phyloP scores from a whole-genome alignment of 2,888 invertebrate species.

The Adela reaumurella region DNA sequence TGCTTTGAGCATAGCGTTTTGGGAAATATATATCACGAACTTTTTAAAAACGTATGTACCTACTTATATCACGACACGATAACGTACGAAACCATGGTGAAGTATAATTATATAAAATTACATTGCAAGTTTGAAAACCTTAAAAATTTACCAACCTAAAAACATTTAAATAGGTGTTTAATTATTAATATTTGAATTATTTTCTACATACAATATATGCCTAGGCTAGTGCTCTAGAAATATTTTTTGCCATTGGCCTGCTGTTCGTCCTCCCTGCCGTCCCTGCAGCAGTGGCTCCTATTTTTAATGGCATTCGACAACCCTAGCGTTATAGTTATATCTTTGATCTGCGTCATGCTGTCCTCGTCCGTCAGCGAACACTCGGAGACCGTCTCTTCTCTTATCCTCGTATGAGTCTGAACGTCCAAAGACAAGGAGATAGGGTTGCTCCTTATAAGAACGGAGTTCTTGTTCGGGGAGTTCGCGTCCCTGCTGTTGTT shows the following conservation, averaged over 20 bases:
- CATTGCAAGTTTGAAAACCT: too few relatives aligned
- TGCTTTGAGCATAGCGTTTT: too few relatives aligned
- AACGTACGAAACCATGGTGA: too few relatives aligned
- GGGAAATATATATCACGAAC: too few relatives aligned
- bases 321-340: slow-evolving; percentile 30
- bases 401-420: slow-evolving; percentile 6
- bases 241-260: not conserved
- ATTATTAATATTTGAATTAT: too few relatives aligned
- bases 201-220: too few relatives aligned
- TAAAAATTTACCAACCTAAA: too few relatives aligned
- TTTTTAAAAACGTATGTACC: too few relatives aligned
- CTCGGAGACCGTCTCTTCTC: slow-evolving; percentile 11
- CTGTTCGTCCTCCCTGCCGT: not conserved
- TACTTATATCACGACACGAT: too few relatives aligned
- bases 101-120: too few relatives aligned
- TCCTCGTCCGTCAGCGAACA: slow-evolving; percentile 21
- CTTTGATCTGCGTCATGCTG: slow-evolving; percentile 29
- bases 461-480: not conserved
- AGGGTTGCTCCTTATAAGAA: not conserved
- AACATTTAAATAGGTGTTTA: too few relatives aligned
- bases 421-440: not conserved
- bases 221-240: not conserved
- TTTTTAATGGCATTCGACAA: not conserved
- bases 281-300: not conserved
- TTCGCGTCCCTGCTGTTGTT: not conserved